Base-by-base conservation (phyloP, 2,113 vertebrate species). In the Cricetomys ansorgei region DNA sequence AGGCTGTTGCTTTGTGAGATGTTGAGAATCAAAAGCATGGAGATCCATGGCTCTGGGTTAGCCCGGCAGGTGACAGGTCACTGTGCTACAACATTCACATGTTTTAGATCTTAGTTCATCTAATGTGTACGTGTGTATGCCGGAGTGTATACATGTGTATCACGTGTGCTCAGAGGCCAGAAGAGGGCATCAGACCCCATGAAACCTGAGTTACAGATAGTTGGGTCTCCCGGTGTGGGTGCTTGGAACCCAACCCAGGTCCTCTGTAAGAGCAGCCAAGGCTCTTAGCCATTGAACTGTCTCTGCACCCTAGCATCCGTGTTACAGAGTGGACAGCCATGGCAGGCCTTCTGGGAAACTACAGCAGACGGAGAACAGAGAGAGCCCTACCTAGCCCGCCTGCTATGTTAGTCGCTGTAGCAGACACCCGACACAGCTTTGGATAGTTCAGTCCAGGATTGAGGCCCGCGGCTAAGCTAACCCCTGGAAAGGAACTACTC, bases 1-100 rank as follows among this genome's bases (percentile, higher is more conserved):
- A 1, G 1, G 0, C 64, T 7, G 2, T 3, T 8, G 40, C 73
- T 7, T 31, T 21, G 16, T 13, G 10, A 67, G 50, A 3, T 34
- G 48, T 1, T 9, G 11, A 29, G 45, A 19, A 40, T 53, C 31
- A 19, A 6, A 34, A 1, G 9, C 12, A 1, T 9, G 27, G 69
- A n/a, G 21, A 31, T 21, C 59, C 7, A 3, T 19, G 13, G 29
- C 43, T 27, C 1, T 9, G 19, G 50, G 0, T 23, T 55, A 3
- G 9, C 34, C 40, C 2, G 4, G 34, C 11, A 0, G 4, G 23
- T 8, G 21, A 11, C 65, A n/a, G 80, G 16, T 45, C 6, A 23
- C 15, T 0, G 8, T 17, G 37, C 34, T 5, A 34, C 45, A 50
- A 16, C 29, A 17, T 53, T 34, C 75, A 50, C 48, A 50, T 19